phyloP scores from a whole-genome alignment of 2,797 vertebrate species.

The Salmo trutta region DNA sequence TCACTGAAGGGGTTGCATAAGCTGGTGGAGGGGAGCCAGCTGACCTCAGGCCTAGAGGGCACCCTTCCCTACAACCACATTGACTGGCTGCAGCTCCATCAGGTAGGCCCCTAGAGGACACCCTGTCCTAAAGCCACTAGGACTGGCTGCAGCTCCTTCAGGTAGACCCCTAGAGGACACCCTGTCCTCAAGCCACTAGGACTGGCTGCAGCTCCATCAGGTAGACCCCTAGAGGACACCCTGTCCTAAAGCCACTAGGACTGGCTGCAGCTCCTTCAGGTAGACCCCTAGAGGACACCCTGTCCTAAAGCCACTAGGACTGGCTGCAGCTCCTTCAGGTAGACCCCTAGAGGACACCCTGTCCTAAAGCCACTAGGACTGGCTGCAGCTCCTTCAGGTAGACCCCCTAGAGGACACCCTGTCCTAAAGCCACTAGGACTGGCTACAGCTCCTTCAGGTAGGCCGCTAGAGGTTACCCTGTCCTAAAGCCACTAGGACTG shows the following conservation, averaged over 20 bases:
- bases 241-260: too few relatives aligned
- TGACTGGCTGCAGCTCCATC: slow-evolving; percentile 90
- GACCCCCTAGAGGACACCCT: neutral
- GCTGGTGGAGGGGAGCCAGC: slow-evolving; percentile 80
- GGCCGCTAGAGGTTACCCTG: neutral
- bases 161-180: too few relatives aligned
- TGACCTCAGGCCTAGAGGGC: slow-evolving; percentile 81
- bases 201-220: too few relatives aligned
- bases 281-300: neutral
- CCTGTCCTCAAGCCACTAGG: too few relatives aligned
- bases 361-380: too few relatives aligned
- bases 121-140: neutral
- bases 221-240: neutral
- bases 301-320: too few relatives aligned
- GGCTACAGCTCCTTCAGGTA: neutral
- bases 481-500: too few relatives aligned
- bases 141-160: neutral
- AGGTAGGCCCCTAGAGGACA: slow-evolving; percentile 71
- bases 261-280: too few relatives aligned
- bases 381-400: neutral
- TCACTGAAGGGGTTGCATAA: slow-evolving; percentile 83
- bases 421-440: too few relatives aligned
- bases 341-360: neutral
- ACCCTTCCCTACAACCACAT: slow-evolving; percentile 79
- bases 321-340: neutral